Percentiles rank a stretch among this genome's conserved stretches.
Evolutionary conservation across 2,797 vertebrate species (phyloP).

Genomic region (Pipistrellus pygmaeus): DNA sequence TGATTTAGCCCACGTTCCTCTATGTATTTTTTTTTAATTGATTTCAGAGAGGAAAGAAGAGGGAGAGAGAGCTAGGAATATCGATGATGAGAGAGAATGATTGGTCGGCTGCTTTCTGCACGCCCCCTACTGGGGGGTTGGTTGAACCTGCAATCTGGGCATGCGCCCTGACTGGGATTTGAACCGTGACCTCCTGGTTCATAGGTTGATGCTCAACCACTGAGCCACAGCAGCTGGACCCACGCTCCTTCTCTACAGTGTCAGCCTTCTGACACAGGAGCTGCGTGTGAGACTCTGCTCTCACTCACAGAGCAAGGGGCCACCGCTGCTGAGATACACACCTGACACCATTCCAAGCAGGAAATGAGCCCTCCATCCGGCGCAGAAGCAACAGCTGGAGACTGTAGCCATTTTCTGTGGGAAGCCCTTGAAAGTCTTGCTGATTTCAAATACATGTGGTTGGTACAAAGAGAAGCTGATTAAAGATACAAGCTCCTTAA

Average conservation of each 20-base stretch:
- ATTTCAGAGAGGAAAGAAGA: too few species aligned
- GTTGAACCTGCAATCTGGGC: too few species aligned
- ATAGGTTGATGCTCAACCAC: too few species aligned
- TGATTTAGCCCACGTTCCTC: neutral
- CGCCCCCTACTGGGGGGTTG: too few species aligned
- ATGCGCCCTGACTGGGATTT: too few species aligned
- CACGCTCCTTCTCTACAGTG: neutral
- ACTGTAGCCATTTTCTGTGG: neutral
- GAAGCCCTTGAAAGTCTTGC: neutral
- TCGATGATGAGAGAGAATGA: too few species aligned
- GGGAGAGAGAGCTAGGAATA: too few species aligned
- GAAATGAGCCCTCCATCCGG: neutral
- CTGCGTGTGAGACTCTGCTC: neutral
- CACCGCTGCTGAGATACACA: neutral
- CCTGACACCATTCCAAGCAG: too few species aligned
- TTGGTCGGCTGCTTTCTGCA: too few species aligned
- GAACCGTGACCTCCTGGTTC: too few species aligned
- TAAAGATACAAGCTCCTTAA: constrained; percentile 49
- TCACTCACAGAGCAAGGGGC: neutral
- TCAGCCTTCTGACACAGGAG: neutral
- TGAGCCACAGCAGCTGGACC: too few species aligned
- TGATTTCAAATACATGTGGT: constrained; percentile 37
- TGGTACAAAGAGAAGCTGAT: constrained; percentile 42
- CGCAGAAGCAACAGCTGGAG: neutral
- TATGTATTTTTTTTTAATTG: too few species aligned